These are phyloP conservation scores for Dendrolimus punctatus DNA, from an alignment of 1,140 invertebrate species.

Conservation along the genomic window DNA sequence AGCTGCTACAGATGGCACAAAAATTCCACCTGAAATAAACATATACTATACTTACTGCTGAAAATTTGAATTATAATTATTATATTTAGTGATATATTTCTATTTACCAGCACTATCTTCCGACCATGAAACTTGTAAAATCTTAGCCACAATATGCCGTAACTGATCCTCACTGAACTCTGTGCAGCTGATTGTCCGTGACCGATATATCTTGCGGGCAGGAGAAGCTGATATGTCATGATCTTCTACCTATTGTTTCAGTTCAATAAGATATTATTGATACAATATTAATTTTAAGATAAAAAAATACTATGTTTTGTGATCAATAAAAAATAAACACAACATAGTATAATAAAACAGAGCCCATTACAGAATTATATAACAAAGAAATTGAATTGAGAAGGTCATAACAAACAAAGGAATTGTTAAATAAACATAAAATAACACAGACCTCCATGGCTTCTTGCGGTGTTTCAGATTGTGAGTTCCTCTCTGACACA, in stretches of 20 bases:
- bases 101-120: constrained; percentile 69
- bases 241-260: constrained; percentile 54
- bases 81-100: constrained; percentile 4
- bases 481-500: constrained; percentile 59
- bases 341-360: too few species aligned
- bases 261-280: not conserved
- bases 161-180: constrained; percentile 78
- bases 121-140: constrained; percentile 79
- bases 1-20: constrained; percentile 76
- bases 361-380: too few species aligned
- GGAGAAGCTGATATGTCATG: constrained; percentile 51
- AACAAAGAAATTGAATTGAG: too few species aligned
- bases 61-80: constrained; percentile 6
- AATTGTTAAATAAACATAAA: not conserved
- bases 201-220: constrained; percentile 56
- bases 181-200: constrained; percentile 66
- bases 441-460: constrained; percentile 52
- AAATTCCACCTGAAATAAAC: constrained; percentile 69
- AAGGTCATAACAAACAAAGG: too few species aligned
- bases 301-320: too few species aligned
- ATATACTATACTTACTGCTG: not conserved
- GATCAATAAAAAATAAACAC: too few species aligned
- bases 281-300: too few species aligned
- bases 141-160: constrained; percentile 73
- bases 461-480: constrained; percentile 52